A percentile compares a stretch with the other conserved stretches of the same genome.
Evolutionary conservation across 1,140 invertebrate species (phyloP).

Genomic region (Drosophila kanapiae): DNA sequence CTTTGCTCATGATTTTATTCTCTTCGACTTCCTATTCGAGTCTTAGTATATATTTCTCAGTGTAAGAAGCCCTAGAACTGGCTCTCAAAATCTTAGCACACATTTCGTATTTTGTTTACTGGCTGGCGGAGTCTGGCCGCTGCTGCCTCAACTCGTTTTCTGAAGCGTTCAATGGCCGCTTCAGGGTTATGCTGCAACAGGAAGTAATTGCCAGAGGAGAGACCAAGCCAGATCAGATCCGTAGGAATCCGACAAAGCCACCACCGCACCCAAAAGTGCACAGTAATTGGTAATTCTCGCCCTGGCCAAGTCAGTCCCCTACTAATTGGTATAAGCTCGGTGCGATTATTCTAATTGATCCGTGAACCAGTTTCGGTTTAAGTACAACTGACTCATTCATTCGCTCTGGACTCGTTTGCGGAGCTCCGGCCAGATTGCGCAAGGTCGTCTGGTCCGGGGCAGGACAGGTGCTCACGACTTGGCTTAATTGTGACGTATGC

Average conservation of each 20-base stretch:
- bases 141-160: conserved; percentile 15
- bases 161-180: conserved; percentile 54
- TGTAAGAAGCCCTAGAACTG: conserved; percentile 30
- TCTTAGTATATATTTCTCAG: background rate
- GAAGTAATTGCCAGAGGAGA: conserved; percentile 60
- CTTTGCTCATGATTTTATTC: background rate
- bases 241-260: conserved; percentile 9
- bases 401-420: conserved; percentile 51
- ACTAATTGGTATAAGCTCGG: conserved; percentile 36
- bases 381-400: conserved; percentile 58
- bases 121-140: background rate
- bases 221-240: conserved; percentile 10
- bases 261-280: conserved; percentile 27
- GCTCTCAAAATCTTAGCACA: conserved; percentile 13
- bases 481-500: conserved; percentile 67
- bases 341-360: conserved; percentile 72
- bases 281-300: conserved; percentile 40
- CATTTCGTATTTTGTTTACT: conserved; percentile 8
- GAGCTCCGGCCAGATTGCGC: conserved; percentile 68
- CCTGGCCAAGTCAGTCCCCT: conserved; percentile 37
- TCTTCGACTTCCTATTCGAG: background rate
- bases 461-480: conserved; percentile 71
- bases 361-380: conserved; percentile 69
- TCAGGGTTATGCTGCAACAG: conserved; percentile 73
- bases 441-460: conserved; percentile 80